These are phyloP conservation scores for Lepisosteus oculatus DNA, from an alignment of 2,113 vertebrate species.

Conservation along the genomic window DNA sequence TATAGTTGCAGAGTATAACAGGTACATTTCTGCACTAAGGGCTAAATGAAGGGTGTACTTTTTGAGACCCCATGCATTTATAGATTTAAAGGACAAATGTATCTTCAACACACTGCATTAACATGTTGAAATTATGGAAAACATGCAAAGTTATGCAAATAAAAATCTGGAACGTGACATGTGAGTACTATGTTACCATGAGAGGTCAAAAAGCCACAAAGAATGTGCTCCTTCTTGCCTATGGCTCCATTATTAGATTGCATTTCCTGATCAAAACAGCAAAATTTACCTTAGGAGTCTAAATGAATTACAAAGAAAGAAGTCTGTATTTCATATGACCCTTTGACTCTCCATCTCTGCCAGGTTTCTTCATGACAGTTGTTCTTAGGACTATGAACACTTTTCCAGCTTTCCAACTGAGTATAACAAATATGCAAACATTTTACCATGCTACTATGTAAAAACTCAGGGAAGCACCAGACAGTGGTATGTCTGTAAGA, in stretches of 20 bases:
- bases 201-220: slow-evolving; percentile 29
- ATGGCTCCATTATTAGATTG: slow-evolving; percentile 19
- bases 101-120: too few species aligned
- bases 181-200: slow-evolving; percentile 33
- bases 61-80: too few species aligned
- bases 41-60: too few species aligned
- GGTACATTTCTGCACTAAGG: too few species aligned
- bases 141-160: slow-evolving; percentile 63
- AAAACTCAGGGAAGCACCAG: too few species aligned
- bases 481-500: too few species aligned
- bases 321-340: slow-evolving; percentile 20
- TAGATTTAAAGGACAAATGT: too few species aligned
- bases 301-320: slow-evolving; percentile 25
- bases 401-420: neutral
- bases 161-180: slow-evolving; percentile 27
- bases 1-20: too few species aligned
- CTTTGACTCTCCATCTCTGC: neutral
- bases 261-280: slow-evolving; percentile 29
- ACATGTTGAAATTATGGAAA: slow-evolving; percentile 21
- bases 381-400: neutral
- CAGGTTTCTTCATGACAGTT: neutral
- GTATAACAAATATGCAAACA: too few species aligned
- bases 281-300: slow-evolving; percentile 15
- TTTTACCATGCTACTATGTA: too few species aligned
- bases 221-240: slow-evolving; percentile 20